These are phyloP conservation scores for Smutsia gigantea DNA, from an alignment of 2,797 vertebrate species.

Conservation along the genomic window DNA sequence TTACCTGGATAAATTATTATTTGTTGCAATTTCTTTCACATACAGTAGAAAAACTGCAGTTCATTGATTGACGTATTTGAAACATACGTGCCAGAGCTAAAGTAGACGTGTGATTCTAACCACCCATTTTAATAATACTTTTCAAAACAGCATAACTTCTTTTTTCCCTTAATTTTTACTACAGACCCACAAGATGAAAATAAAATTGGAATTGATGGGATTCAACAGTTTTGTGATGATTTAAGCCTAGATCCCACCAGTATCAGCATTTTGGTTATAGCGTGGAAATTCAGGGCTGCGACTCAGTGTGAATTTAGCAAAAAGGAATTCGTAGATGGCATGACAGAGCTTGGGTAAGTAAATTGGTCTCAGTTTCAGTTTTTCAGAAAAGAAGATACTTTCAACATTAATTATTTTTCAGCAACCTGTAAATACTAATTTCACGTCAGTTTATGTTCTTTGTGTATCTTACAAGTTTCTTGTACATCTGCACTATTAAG, in stretches of 20 bases:
- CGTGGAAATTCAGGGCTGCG: conserved; percentile 97
- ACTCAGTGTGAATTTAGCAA: conserved; percentile 99
- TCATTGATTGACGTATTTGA: neutral
- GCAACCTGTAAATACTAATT: neutral
- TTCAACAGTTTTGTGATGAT: conserved; percentile 98
- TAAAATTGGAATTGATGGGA: conserved; percentile 98
- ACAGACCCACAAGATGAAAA: conserved; percentile 99
- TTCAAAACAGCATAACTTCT: conserved; percentile 35
- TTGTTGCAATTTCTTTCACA: neutral
- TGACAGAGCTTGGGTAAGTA: conserved; percentile 97
- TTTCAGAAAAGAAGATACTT: neutral
- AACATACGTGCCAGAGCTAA: neutral
- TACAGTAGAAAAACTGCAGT: neutral
- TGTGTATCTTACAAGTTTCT: neutral
- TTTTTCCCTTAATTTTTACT: conserved; percentile 63
- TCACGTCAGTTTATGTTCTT: neutral
- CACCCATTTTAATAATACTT: neutral
- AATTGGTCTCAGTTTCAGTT: neutral
- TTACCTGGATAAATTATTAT: neutral
- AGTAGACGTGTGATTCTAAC: neutral
- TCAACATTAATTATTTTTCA: neutral
- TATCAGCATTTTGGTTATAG: conserved; percentile 95
- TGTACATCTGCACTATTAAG: neutral
- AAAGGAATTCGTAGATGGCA: conserved; percentile 98
- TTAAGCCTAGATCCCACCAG: conserved; percentile 95